Conservation (phyloP, 2,113 vertebrate genomes). For the Festucalex cinctus region DNA sequence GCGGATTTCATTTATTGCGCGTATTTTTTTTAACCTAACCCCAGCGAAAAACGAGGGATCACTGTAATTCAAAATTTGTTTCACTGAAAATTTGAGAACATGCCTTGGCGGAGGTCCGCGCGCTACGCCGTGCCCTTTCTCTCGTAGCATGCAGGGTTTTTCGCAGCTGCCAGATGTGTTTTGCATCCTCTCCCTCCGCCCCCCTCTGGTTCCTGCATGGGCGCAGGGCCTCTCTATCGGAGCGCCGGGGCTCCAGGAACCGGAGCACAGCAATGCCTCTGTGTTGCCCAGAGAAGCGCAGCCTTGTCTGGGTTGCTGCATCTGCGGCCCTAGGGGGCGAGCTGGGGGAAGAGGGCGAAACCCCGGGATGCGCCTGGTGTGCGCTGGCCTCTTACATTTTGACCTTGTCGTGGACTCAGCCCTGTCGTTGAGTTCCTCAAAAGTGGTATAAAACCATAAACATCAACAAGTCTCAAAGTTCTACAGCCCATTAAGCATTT, state of each 20-base stretch:
- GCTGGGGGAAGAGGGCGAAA: constrained; percentile 46
- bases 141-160: constrained; percentile 36
- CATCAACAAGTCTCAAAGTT: no score
- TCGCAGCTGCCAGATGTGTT: constrained; percentile 68
- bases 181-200: constrained; percentile 52
- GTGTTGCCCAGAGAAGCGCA: constrained; percentile 70
- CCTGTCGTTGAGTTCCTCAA: neutral
- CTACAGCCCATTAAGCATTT: no score
- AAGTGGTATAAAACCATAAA: neutral
- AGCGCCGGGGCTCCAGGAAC: constrained; percentile 64
- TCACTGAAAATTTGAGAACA: neutral
- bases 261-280: constrained; percentile 68
- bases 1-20: no score
- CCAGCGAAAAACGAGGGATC: no score
- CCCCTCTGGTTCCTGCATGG: constrained; percentile 69
- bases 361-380: constrained; percentile 51
- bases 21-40: no score
- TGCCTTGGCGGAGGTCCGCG: neutral
- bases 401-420: constrained; percentile 27
- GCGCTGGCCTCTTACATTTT: constrained; percentile 31
- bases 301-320: constrained; percentile 70
- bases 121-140: constrained; percentile 22
- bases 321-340: constrained; percentile 57
- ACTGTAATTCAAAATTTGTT: no score
- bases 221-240: constrained; percentile 64